A percentile compares a stretch with the other conserved stretches of the same genome.
Conservation (phyloP, 1,140 invertebrate species). For the Neelides sp. region DNA sequence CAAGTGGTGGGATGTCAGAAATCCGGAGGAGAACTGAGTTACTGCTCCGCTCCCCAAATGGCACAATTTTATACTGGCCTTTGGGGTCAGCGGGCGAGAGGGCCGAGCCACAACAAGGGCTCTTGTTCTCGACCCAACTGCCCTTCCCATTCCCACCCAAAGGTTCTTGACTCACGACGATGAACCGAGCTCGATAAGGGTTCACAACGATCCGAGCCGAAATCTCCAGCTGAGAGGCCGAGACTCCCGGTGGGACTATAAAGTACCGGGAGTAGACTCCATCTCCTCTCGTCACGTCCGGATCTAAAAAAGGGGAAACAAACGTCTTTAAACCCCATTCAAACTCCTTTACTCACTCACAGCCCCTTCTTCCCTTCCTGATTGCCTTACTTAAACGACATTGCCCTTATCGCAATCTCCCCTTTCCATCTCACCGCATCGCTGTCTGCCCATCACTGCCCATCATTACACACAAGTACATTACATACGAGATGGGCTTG, state of each 20-base stretch:
- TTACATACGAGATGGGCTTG: no score
- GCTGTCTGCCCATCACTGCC: no score
- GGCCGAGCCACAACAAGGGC: conserved; percentile 26
- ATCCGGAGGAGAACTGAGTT: conserved; percentile 36
- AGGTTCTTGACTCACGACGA: conserved; percentile 24
- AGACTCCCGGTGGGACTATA: conserved; percentile 36
- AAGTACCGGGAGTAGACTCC: conserved; percentile 53
- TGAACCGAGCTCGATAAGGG: conserved; percentile 27
- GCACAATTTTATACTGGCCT: conserved; percentile 27
- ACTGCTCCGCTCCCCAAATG: conserved; percentile 31
- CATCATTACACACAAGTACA: no score
- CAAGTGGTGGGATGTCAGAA: conserved; percentile 33
- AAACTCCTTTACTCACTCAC: no score
- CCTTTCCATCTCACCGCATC: no score
- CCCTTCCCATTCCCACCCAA: no score
- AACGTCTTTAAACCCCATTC: no score
- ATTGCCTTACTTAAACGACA: no score
- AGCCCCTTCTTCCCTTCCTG: no score
- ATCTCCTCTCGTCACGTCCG: conserved; percentile 50
- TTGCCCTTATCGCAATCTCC: no score
- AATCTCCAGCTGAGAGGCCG: conserved; percentile 21
- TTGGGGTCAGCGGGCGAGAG: conserved; percentile 24
- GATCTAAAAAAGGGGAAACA: conserved; percentile 38
- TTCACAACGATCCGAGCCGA: conserved; percentile 27
- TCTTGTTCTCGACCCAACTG: neutral